A percentile compares a stretch with the other conserved stretches of the same genome.
Conservation (phyloP, 2,888 invertebrate species). For the Hartigia nigra region DNA sequence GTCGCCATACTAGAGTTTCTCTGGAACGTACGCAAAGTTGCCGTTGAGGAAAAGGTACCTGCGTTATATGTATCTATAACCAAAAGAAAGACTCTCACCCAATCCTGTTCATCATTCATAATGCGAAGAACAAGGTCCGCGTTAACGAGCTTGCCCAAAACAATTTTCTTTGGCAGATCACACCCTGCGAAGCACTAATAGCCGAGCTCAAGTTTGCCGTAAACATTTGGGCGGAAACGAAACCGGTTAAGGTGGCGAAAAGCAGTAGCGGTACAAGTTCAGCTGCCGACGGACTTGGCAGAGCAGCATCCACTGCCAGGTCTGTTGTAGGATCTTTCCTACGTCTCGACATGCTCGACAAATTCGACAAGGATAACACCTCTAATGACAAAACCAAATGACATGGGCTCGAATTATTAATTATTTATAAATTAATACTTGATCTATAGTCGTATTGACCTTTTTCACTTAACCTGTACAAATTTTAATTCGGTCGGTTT, state of each 20-base stretch:
- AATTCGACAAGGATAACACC: slow-evolving; percentile 53
- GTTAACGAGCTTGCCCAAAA: neutral
- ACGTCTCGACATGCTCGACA: slow-evolving; percentile 55
- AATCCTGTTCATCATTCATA: neutral
- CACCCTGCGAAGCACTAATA: slow-evolving; percentile 76
- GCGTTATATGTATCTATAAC: neutral
- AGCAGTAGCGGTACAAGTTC: slow-evolving; percentile 41
- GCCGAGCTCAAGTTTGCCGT: slow-evolving; percentile 79
- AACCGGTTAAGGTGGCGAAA: slow-evolving; percentile 70
- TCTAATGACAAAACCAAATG: slow-evolving; percentile 35
- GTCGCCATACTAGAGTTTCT: slow-evolving; percentile 87
- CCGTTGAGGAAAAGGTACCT: slow-evolving; percentile 79
- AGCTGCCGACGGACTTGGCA: slow-evolving; percentile 28
- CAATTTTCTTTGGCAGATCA: slow-evolving; percentile 69
- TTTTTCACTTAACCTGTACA: neutral
- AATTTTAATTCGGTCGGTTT: neutral
- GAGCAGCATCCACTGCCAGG: slow-evolving; percentile 50
- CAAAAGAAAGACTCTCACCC: neutral
- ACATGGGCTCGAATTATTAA: neutral
- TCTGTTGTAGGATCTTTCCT: slow-evolving; percentile 58
- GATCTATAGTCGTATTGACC: neutral
- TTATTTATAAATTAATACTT: neutral
- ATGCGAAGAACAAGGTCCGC: neutral
- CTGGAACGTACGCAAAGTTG: slow-evolving; percentile 83
- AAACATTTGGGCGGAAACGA: slow-evolving; percentile 79